Evolutionary conservation across 1,140 invertebrate genomes (phyloP), one percentile per base, ranked within the genome.

Genomic region (Sitophilus oryzae): DNA sequence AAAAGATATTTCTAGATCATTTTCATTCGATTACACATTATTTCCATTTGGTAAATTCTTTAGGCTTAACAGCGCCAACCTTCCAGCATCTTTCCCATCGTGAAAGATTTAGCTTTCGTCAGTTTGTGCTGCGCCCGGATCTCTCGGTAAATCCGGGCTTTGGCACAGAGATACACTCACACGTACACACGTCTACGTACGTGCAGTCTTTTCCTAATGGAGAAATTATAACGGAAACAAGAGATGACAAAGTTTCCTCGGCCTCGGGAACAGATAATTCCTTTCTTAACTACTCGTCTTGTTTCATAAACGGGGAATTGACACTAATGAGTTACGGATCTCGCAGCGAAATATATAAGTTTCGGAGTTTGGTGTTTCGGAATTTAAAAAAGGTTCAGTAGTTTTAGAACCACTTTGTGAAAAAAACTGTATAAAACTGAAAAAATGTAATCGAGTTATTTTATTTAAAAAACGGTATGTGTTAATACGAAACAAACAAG

Each of bases 191-290:
- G 21, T 47, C 50, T 47, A 45, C 44, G 46, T 48, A 55, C 52
- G 52, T 55, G 52, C 45, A 55, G 52, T 45, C 54, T 56, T 56
- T 56, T 56, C 54, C 20, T 56, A 56, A 56, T 56, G 54, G 54
- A 56, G 54, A 56, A 56, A 56, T 56, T 56, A 56, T 56, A 56
- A 56, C 54, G 54, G 51, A 56, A 56, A 56, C 54, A 56, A 56
- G 54, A 47, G 54, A 50, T 56, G 54, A 56, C 47, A 34, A 56
- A 56, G 40, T 56, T 56, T 56, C 30, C 16, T 16, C 41, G 35
- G 45, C 19, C 22, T 48, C 46, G 46, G 45, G 45, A 36, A 48
- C 16, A 48, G 44, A 55, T 55, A 55, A 55, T 55, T 48, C 52
- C 52, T 55, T 55, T 46, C 15, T 22, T 42, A 55, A 47, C 44